These are phyloP conservation scores for Peucedramus taeniatus DNA, from an alignment of 2,113 vertebrate genomes.

Conservation along the genomic window DNA sequence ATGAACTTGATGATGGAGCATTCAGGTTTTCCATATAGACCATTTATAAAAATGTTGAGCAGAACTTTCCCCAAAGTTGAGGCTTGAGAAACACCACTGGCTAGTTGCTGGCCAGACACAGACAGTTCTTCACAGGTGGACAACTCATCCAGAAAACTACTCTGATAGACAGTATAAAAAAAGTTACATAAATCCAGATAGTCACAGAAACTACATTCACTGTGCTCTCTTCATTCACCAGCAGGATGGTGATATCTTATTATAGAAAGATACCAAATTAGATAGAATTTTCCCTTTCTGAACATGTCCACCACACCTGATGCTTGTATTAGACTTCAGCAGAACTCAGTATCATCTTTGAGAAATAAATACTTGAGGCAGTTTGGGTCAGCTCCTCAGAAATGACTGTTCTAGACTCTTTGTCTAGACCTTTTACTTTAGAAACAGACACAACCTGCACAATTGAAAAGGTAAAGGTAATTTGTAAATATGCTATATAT, in stretches of 20 bases:
- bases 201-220: neutral
- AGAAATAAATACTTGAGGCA: neutral
- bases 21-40: neutral
- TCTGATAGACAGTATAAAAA: neutral
- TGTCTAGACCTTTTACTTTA: neutral
- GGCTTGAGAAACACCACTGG: neutral
- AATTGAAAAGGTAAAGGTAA: neutral
- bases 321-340: neutral
- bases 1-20: neutral
- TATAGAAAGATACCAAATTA: neutral
- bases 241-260: neutral
- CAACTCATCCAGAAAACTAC: neutral
- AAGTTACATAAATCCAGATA: neutral
- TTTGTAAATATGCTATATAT: neutral
- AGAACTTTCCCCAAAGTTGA: neutral
- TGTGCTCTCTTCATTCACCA: neutral
- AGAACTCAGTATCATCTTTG: neutral
- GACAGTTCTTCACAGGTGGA: neutral
- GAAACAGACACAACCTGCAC: neutral
- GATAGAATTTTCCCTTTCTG: neutral
- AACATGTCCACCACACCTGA: neutral
- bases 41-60: neutral
- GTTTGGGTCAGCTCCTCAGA: neutral
- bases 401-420: accelerated
- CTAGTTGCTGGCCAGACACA: neutral